phyloP scores from a whole-genome alignment of 1,140 invertebrate genomes.

The Bombus sibiricus region DNA sequence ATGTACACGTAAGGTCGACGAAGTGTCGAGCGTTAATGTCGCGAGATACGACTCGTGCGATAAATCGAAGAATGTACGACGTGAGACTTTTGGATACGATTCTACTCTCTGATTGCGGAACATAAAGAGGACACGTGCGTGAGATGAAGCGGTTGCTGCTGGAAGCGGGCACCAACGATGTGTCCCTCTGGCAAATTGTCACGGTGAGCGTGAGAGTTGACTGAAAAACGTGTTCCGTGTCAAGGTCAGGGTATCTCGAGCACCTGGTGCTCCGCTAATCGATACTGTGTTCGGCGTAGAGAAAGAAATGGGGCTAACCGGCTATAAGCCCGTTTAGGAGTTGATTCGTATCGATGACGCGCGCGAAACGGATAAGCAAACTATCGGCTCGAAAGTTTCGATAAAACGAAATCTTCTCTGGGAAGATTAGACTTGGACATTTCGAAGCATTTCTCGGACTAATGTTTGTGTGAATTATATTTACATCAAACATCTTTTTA shows the following conservation, averaged over 20 bases:
- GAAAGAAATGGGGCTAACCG: background rate
- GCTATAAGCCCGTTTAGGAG: background rate
- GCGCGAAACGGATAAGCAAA: background rate
- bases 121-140: background rate
- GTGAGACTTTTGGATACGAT: background rate
- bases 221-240: conserved; percentile 27
- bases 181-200: background rate
- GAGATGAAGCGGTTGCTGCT: background rate
- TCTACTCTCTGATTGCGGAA: background rate
- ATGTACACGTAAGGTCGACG: conserved; percentile 21
- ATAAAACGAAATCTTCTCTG: background rate
- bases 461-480: background rate
- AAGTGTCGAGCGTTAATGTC: background rate
- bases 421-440: background rate
- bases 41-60: background rate
- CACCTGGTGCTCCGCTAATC: conserved; percentile 41
- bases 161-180: background rate
- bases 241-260: conserved; percentile 51
- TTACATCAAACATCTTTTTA: background rate
- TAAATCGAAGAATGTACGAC: conserved; percentile 10
- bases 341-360: conserved; percentile 28
- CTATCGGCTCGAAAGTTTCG: background rate
- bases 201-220: background rate
- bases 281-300: conserved; percentile 29
- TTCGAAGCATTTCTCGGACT: background rate